Percentiles rank a stretch among this genome's conserved stretches.
These are phyloP conservation scores for Aldabrachelys gigantea DNA, from an alignment of 2,113 vertebrate genomes.

Conservation along the genomic window DNA sequence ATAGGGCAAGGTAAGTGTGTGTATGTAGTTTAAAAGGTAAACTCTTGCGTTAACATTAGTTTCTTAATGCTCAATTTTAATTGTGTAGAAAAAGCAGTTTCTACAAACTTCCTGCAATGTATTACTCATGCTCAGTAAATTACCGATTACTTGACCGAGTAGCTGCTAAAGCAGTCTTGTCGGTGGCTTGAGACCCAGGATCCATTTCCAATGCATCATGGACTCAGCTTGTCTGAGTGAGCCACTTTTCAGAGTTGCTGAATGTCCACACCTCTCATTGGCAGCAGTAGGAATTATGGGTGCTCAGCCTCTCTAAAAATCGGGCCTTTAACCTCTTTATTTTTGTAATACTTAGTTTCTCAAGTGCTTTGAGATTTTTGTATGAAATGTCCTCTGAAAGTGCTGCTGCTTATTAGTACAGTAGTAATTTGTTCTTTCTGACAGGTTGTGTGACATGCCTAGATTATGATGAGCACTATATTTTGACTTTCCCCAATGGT, in stretches of 20 bases:
- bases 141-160: not conserved
- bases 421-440: not conserved
- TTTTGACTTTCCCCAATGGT: conserved; percentile 97
- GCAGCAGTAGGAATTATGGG: not conserved
- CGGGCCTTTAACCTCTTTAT: not conserved
- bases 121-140: not conserved
- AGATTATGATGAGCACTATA: conserved; percentile 97
- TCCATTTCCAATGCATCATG: not conserved
- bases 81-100: not conserved
- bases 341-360: not conserved
- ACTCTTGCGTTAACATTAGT: not conserved
- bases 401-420: not conserved
- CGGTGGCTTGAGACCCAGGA: not conserved
- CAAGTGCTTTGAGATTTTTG: not conserved
- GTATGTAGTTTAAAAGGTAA: not conserved
- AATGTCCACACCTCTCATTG: not conserved
- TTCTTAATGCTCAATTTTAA: not conserved
- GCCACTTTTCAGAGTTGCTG: not conserved
- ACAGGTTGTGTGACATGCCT: conserved; percentile 96
- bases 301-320: not conserved
- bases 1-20: conserved; percentile 93
- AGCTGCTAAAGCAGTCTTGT: not conserved
- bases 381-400: not conserved
- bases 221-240: not conserved
- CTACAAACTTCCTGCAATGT: not conserved